Evolutionary conservation across 1,140 invertebrate species (phyloP).

Genomic region (Bombus difficillimus): DNA sequence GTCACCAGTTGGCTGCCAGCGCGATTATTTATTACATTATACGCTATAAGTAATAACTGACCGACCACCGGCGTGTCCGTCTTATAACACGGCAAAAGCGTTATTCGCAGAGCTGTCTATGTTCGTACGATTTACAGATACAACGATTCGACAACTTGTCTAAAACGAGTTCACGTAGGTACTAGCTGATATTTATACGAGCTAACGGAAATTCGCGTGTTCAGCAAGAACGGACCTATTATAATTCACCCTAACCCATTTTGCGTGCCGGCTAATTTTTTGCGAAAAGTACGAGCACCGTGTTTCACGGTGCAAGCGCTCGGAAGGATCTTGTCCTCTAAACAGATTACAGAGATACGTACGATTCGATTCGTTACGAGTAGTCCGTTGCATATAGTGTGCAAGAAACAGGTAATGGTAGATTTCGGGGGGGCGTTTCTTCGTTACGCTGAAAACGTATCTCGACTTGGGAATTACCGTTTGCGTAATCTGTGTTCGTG

Average conservation of each 20-base stretch:
- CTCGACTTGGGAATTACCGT: background rate
- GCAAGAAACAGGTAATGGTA: background rate
- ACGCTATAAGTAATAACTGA: slow-evolving; percentile 21
- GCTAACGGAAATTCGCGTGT: background rate
- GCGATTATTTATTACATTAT: slow-evolving; percentile 34
- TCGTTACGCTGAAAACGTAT: background rate
- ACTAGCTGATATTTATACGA: background rate
- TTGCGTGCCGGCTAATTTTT: background rate
- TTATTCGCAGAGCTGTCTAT: slow-evolving; percentile 31
- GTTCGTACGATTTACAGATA: slow-evolving; percentile 13
- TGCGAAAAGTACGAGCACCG: background rate
- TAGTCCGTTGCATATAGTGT: too few relatives aligned
- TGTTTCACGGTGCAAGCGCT: background rate
- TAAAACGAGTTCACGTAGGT: slow-evolving; percentile 4
- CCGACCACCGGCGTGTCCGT: background rate
- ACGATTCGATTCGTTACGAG: background rate
- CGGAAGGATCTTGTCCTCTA: background rate
- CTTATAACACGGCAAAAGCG: background rate
- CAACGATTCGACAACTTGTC: slow-evolving; percentile 23
- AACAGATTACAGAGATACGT: background rate
- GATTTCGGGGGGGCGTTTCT: background rate
- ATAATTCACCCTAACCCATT: background rate
- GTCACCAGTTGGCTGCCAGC: slow-evolving; percentile 14
- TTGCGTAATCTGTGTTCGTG: background rate
- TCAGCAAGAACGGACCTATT: background rate